Conservation (phyloP, 1,140 invertebrate genomes). For the Eciton burchellii region DNA sequence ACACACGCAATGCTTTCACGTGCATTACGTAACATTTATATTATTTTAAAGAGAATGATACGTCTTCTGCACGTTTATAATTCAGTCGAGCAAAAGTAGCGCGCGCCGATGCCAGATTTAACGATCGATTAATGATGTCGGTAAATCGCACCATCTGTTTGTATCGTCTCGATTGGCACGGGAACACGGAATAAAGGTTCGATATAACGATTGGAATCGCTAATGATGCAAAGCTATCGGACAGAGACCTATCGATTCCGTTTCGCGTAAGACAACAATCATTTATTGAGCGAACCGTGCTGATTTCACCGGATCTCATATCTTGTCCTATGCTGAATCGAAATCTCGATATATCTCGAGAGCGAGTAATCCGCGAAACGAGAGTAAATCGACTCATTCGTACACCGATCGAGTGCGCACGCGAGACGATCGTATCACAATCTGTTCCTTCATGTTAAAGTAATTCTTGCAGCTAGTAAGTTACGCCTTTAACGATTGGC, state of each 20-base stretch:
- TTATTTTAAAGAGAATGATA: too few relatives aligned
- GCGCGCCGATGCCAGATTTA: background rate
- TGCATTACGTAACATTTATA: too few relatives aligned
- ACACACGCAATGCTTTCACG: too few relatives aligned
- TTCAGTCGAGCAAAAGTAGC: background rate
- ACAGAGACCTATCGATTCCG: conserved; percentile 3
- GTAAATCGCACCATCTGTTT: conserved; percentile 3
- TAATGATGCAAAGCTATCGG: background rate
- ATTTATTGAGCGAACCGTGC: background rate
- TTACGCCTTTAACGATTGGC: background rate
- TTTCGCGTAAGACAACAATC: background rate
- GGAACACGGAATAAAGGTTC: conserved; percentile 5
- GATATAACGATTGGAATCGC: background rate
- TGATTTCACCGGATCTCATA: conserved; percentile 9
- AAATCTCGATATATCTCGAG: conserved; percentile 3
- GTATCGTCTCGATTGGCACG: background rate
- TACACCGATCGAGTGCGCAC: background rate
- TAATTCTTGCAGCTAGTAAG: background rate
- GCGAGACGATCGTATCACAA: too few relatives aligned
- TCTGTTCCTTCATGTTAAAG: background rate
- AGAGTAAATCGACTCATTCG: background rate
- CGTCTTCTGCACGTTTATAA: background rate
- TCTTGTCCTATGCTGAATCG: background rate
- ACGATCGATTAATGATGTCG: conserved; percentile 14
- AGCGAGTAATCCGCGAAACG: background rate